Evolutionary conservation across 2,797 vertebrate species (phyloP).

Genomic region (Paedocypris micromegethes): DNA sequence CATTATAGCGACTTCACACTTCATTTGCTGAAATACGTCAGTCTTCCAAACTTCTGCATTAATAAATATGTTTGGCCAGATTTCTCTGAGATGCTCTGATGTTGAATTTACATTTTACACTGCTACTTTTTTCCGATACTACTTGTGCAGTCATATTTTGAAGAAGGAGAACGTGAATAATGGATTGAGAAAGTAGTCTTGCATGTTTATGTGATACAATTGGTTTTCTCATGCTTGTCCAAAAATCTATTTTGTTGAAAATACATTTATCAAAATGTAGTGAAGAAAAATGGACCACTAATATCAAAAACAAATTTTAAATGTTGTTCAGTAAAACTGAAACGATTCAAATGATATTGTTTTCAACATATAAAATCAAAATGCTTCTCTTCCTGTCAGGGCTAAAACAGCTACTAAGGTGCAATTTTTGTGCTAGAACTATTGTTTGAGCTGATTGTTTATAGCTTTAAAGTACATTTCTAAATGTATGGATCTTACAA

Average conservation of each 20-base stretch:
- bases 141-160: not conserved
- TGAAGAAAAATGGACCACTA: no score
- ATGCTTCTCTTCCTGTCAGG: no score
- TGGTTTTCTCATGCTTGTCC: not conserved
- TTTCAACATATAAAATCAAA: no score
- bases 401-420: no score
- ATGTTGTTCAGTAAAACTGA: no score
- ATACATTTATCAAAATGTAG: not conserved
- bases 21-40: not conserved
- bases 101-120: not conserved
- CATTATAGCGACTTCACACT: not conserved
- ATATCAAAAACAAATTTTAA: no score
- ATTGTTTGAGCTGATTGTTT: no score
- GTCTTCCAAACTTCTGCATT: not conserved
- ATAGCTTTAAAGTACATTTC: no score
- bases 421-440: no score
- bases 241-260: not conserved
- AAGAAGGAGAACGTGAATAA: conserved; percentile 2
- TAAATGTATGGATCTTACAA: no score
- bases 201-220: not conserved
- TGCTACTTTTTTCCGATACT: not conserved
- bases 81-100: not conserved
- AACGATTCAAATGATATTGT: no score
- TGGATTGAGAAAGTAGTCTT: not conserved
- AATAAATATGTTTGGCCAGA: not conserved